Evolutionary conservation across 1,140 invertebrate genomes (phyloP), one percentile per base, ranked within the genome.

Genomic region (Tetramorium parvispinum): DNA sequence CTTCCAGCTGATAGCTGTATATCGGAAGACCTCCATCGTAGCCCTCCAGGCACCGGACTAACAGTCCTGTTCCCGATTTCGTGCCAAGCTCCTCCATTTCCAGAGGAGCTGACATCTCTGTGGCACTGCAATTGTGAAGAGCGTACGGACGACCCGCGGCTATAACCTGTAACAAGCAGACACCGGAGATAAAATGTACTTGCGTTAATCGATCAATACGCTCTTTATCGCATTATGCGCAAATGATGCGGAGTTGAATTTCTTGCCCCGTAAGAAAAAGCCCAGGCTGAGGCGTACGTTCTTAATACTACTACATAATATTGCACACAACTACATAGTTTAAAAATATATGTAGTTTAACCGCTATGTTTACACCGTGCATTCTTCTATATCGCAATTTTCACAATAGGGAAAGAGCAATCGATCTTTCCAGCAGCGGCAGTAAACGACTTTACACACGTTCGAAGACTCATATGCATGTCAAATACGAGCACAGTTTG

Each of bases 21-120:
- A 94, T 93, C 6, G 97, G 97, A 46, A 98, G 95, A 3, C 98
- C 98, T 61, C 98, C 98, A 92, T 98, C 97, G 94, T 98, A 98
- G 75, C 97, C 97, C 94, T 98, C 97, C 40, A 96, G 96, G 91
- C 98, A 98, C 59, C 97, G 97, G 4, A 98, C 97, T 91, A 97
- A 96, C 71, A 98, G 91, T 3, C 94, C 94, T 0, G 91, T 92
- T 3, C 93, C 71, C 89, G 94, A 70, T 94, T 96, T 91, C 91
- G 92, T 91, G 94, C 95, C 55, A 85, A 93, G 13, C 92, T 94
- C 93, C 18, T 94, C 93, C 7, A 86, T 51, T 10, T 93, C 93
- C 57, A 92, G 51, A 0, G 89, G 73, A 27, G 91, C 91, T 0
- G 94, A 94, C 91, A 94, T 90, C 65, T 94, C 94, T 37, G 93